phyloP scores from a whole-genome alignment of 2,797 vertebrate species.

The Ceryle rudis region DNA sequence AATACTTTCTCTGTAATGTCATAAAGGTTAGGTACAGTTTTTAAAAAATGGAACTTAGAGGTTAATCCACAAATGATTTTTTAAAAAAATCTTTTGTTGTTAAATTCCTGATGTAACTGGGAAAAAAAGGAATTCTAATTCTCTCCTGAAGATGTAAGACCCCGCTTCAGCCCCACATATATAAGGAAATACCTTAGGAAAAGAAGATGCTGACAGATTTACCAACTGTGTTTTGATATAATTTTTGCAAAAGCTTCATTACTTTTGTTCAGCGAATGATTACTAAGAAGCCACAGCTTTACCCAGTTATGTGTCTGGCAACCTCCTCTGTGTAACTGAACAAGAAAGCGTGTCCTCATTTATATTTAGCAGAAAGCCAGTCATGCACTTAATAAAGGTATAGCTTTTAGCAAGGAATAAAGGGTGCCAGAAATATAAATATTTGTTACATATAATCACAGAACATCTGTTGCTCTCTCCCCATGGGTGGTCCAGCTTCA shows the following conservation, averaged over 20 bases:
- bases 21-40: background rate
- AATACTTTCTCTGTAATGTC: background rate
- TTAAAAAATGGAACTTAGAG: background rate
- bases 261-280: background rate
- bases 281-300: constrained; percentile 10
- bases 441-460: constrained; percentile 44
- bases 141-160: background rate
- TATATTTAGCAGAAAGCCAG: constrained; percentile 37
- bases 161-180: accelerated
- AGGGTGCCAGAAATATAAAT: constrained; percentile 27
- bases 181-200: background rate
- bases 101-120: background rate
- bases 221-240: background rate
- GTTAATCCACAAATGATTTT: background rate
- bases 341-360: background rate
- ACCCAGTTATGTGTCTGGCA: background rate
- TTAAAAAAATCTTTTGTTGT: background rate
- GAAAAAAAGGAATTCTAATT: background rate
- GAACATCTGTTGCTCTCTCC: constrained; percentile 58
- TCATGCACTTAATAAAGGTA: background rate
- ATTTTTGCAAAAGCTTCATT: constrained; percentile 14
- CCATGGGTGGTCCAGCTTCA: constrained; percentile 48
- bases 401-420: constrained; percentile 14
- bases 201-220: background rate
- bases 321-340: background rate